Conservation (phyloP, 2,113 vertebrate genomes). For the Neolamprologus sp. region DNA sequence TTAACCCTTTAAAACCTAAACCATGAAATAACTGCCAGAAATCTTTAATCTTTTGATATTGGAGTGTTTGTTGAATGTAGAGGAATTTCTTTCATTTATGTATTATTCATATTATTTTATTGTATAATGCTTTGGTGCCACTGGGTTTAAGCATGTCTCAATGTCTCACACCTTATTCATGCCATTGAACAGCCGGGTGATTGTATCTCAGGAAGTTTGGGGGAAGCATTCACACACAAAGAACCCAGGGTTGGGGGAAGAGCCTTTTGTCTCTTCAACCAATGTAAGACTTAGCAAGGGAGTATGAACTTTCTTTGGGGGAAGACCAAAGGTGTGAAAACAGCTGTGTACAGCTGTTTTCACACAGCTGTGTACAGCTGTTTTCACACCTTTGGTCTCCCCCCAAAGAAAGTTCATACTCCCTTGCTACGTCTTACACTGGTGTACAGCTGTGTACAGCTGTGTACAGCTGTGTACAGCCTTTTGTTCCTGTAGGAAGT, state of each 20-base stretch:
- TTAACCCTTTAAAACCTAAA: not conserved
- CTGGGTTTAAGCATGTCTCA: not conserved
- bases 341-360: not conserved
- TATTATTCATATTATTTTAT: not conserved
- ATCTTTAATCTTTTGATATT: not conserved
- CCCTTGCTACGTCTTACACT: no score
- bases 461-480: not conserved
- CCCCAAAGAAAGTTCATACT: no score
- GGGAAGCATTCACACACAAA: not conserved
- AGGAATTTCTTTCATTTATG: not conserved
- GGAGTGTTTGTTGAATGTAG: not conserved
- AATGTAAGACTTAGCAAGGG: not conserved
- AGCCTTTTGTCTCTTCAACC: not conserved
- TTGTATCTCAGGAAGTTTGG: not conserved
- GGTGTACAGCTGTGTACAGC: not conserved
- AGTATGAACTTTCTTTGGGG: not conserved
- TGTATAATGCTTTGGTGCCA: not conserved
- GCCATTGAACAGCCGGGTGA: not conserved
- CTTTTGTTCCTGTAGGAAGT: not conserved
- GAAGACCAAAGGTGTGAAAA: not conserved
- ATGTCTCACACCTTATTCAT: not conserved
- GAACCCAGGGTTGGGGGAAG: not conserved
- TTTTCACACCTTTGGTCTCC: no score
- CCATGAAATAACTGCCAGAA: not conserved
- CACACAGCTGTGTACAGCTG: no score